Evolutionary conservation across 2,113 vertebrate genomes (phyloP).

Genomic region (Pan troglodytes): NHGRI_mPanTro3-v2.1_pri NC_072408.2:96865501-96866000

Average conservation of each 20-base stretch:
- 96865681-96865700: neutral
- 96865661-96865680: neutral
- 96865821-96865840: conserved; percentile 19
- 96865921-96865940: neutral
- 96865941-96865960: neutral
- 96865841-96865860: neutral
- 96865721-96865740: conserved; percentile 29
- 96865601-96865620: neutral
- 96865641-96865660: neutral
- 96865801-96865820: neutral
- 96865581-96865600: neutral
- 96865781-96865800: neutral
- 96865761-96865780: neutral
- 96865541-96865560: neutral
- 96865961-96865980: neutral
- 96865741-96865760: neutral
- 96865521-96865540: neutral
- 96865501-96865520: neutral
- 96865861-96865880: neutral
- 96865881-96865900: neutral
- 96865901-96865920: neutral
- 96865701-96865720: neutral
- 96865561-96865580: neutral
- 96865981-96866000: neutral
- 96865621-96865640: neutral